phyloP scores from a whole-genome alignment of 2,888 invertebrate genomes.

The Cheilosia urbana region DNA sequence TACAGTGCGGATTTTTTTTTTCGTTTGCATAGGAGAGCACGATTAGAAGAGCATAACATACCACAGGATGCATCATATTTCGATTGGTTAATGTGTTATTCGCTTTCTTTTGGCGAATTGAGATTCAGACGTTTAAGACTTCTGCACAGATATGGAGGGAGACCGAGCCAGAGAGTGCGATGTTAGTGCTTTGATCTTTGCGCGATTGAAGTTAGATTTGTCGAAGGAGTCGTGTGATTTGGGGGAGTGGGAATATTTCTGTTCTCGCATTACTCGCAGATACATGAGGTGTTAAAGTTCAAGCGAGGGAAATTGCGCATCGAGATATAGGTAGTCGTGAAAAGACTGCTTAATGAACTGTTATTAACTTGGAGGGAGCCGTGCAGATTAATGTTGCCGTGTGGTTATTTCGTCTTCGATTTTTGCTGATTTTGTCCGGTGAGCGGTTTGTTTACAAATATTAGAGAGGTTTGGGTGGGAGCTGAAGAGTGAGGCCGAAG shows the following conservation, averaged over 20 bases:
- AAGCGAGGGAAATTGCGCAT: constrained; percentile 41
- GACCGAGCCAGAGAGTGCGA: background rate
- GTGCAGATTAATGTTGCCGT: constrained; percentile 3
- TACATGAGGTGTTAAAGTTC: constrained; percentile 62
- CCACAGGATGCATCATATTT: constrained; percentile 58
- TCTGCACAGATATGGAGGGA: background rate
- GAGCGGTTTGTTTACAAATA: background rate
- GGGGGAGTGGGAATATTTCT: constrained; percentile 22
- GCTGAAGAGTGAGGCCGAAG: too few species aligned
- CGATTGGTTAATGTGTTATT: constrained; percentile 53
- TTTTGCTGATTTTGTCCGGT: background rate
- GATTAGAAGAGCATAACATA: constrained; percentile 14
- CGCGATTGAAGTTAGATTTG: constrained; percentile 45
- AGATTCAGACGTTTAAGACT: constrained; percentile 27
- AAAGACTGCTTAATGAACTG: constrained; percentile 36
- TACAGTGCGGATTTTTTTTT: background rate
- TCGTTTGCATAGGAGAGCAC: constrained; percentile 22
- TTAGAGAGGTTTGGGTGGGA: background rate
- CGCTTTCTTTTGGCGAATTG: constrained; percentile 44
- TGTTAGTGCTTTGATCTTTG: constrained; percentile 57
- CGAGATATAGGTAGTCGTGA: constrained; percentile 21
- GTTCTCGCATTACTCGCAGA: constrained; percentile 23
- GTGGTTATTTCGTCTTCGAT: background rate
- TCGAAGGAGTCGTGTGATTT: constrained; percentile 42
- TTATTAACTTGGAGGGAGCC: constrained; percentile 39